A percentile compares a stretch with the other conserved stretches of the same genome.
These are phyloP conservation scores for Zonitis immaculata DNA, from an alignment of 2,888 invertebrate genomes.

Conservation along the genomic window DNA sequence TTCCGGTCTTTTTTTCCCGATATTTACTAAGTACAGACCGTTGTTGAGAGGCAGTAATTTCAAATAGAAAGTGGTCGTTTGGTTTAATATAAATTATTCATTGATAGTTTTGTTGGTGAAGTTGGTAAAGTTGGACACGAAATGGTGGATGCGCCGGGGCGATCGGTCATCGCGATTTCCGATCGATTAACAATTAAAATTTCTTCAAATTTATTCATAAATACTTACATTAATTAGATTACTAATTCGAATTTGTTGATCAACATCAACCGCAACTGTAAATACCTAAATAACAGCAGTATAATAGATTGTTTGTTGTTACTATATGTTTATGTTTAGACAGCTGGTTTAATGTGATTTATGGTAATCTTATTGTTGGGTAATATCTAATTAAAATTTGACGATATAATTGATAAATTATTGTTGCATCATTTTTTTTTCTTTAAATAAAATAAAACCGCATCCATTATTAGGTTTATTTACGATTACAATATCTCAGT, in stretches of 20 bases:
- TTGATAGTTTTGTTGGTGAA: neutral
- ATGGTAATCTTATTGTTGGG: constrained; percentile 39
- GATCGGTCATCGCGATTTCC: neutral
- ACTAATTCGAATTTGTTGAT: neutral
- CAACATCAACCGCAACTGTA: neutral
- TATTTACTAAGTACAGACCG: neutral
- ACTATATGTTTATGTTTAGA: constrained; percentile 36
- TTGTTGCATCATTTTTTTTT: no score
- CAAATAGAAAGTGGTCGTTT: neutral
- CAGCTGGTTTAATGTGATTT: constrained; percentile 36
- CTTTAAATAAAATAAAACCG: no score
- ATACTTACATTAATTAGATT: no score
- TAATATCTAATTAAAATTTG: no score
- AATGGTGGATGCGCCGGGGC: neutral
- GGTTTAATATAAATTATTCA: neutral
- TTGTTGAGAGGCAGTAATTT: neutral
- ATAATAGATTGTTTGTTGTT: constrained; percentile 27
- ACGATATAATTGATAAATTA: no score
- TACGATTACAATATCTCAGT: no score
- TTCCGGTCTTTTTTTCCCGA: neutral
- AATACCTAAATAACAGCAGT: constrained; percentile 1
- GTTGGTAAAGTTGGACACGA: neutral
- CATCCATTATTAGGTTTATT: no score
- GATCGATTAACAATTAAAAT: neutral
- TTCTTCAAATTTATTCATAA: neutral